Percentiles rank a stretch among this genome's conserved stretches.
Evolutionary conservation across 2,113 vertebrate species (phyloP).

Genomic region (Leptocoma aspasia): DNA sequence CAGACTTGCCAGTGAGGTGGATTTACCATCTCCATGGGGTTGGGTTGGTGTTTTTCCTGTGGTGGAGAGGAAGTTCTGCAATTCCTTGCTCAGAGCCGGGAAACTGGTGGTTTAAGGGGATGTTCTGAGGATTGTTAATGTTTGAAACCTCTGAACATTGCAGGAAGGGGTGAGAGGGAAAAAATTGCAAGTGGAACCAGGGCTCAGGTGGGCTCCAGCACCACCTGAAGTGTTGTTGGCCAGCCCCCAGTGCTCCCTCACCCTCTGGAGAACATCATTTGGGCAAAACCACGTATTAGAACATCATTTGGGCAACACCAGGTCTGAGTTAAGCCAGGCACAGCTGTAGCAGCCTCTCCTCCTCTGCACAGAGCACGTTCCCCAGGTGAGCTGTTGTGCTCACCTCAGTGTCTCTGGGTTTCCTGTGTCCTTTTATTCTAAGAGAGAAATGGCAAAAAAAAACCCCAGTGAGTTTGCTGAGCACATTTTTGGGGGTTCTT

Average conservation of each 20-base stretch:
- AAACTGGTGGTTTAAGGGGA: not conserved
- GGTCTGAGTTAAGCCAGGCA: not conserved
- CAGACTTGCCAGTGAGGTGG: not conserved
- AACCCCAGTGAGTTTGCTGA: not conserved
- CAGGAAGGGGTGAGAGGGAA: not conserved
- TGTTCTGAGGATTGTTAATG: fast-evolving
- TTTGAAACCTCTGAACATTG: not conserved
- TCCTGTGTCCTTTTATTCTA: not conserved
- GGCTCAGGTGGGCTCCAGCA: not conserved
- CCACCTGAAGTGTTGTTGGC: not conserved
- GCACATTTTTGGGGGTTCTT: not conserved
- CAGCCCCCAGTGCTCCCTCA: not conserved
- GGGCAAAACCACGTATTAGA: not conserved
- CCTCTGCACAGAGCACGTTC: fast-evolving
- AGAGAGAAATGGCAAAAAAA: not conserved
- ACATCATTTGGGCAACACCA: not conserved
- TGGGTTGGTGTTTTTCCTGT: not conserved
- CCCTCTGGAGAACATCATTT: not conserved
- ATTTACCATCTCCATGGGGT: not conserved
- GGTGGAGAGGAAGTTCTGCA: too few relatives aligned
- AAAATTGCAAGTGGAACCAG: not conserved
- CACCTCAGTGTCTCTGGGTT: not conserved
- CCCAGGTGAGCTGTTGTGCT: not conserved
- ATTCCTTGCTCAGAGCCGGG: not conserved
- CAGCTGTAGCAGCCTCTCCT: not conserved